These are phyloP conservation scores for Amphipyra berbera DNA, from an alignment of 2,888 invertebrate genomes.

Conservation along the genomic window DNA sequence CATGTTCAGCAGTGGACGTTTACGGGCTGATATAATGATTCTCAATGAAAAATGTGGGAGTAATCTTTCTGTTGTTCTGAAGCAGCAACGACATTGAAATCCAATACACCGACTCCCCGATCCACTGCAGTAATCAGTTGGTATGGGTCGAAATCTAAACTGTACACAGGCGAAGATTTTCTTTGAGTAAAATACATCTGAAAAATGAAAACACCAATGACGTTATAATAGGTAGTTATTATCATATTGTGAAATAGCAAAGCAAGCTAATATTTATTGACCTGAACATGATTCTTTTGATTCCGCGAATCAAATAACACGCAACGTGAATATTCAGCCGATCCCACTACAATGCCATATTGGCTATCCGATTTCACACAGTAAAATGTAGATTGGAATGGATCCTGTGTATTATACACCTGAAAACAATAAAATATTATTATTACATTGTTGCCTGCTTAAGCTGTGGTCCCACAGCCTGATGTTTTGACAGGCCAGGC, in stretches of 20 bases:
- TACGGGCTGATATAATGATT: slow-evolving; percentile 6
- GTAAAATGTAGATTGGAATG: slow-evolving; percentile 79
- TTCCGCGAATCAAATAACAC: slow-evolving; percentile 78
- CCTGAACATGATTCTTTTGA: slow-evolving; percentile 74
- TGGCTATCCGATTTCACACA: slow-evolving; percentile 79
- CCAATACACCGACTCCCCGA: slow-evolving; percentile 72
- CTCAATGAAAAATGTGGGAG: slow-evolving; percentile 73
- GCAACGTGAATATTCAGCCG: slow-evolving; percentile 81
- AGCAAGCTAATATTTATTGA: slow-evolving; percentile 49
- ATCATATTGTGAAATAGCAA: neutral
- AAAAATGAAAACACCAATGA: slow-evolving; percentile 52
- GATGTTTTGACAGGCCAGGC: too few relatives aligned
- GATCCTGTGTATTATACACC: slow-evolving; percentile 76
- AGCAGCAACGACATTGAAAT: slow-evolving; percentile 72
- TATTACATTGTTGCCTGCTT: too few relatives aligned
- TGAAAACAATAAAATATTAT: slow-evolving; percentile 43
- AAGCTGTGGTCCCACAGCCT: too few relatives aligned
- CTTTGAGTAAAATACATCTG: slow-evolving; percentile 85
- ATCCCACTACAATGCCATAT: slow-evolving; percentile 76
- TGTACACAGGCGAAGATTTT: slow-evolving; percentile 80
- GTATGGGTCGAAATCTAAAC: slow-evolving; percentile 80
- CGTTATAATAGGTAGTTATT: neutral
- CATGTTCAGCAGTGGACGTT: too few relatives aligned
- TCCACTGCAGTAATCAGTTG: slow-evolving; percentile 81
- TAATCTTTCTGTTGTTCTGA: slow-evolving; percentile 68